Evolutionary conservation across 2,888 invertebrate genomes (phyloP).

Genomic region (Eutolmus rufibarbis): DNA sequence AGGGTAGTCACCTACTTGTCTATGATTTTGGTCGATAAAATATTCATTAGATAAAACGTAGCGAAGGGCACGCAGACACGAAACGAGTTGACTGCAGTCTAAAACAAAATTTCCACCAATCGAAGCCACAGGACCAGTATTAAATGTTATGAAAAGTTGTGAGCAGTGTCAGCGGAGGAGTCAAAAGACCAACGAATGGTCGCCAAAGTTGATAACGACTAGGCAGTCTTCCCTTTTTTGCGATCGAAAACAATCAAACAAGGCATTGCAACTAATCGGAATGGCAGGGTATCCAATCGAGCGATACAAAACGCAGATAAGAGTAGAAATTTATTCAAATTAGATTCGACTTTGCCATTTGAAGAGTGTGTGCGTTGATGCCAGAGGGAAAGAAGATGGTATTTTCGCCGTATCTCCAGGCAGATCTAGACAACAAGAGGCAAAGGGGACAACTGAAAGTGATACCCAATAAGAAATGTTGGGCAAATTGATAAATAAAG

Average conservation of each 20-base stretch:
- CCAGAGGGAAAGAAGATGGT: slow-evolving; percentile 10
- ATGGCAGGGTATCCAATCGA: slow-evolving; percentile 31
- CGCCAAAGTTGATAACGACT: not conserved
- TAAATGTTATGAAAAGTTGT: not conserved
- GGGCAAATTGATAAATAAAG: slow-evolving; percentile 41
- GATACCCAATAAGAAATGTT: slow-evolving; percentile 36
- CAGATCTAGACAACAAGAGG: slow-evolving; percentile 17
- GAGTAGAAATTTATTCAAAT: slow-evolving; percentile 38
- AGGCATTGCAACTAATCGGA: slow-evolving; percentile 38
- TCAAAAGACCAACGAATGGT: slow-evolving; percentile 2
- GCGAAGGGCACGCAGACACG: not conserved
- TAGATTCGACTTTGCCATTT: slow-evolving; percentile 36
- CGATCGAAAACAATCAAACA: not conserved
- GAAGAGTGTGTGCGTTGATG: slow-evolving; percentile 25
- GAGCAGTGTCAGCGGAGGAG: not conserved
- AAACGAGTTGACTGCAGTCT: not conserved
- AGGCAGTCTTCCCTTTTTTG: not conserved
- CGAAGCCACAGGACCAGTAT: not conserved
- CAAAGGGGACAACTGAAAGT: slow-evolving; percentile 4
- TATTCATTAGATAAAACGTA: not conserved
- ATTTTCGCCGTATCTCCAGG: not conserved
- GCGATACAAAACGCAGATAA: slow-evolving; percentile 23
- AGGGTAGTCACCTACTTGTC: not conserved
- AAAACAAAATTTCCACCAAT: not conserved
- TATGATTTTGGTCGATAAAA: not conserved